Evolutionary conservation across 2,113 vertebrate genomes (phyloP).

Genomic region (Struthidea cinerea): DNA sequence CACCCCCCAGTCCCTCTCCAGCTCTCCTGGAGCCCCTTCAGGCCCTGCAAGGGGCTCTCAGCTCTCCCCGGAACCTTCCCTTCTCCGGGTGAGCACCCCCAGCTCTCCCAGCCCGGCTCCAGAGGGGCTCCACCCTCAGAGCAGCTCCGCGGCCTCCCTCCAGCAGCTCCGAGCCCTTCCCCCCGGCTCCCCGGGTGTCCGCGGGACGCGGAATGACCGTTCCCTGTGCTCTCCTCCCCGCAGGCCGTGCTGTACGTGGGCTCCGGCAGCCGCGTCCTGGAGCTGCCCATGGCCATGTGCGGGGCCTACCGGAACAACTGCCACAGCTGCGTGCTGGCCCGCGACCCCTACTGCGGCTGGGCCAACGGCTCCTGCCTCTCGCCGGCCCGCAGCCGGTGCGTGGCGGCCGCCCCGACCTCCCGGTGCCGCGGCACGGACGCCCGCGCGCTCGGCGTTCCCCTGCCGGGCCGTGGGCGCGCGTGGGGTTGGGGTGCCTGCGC

Average conservation of each 20-base stretch:
- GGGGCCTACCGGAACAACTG: slow-evolving; percentile 61
- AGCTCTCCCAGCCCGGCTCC: background rate
- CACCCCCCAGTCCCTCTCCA: background rate
- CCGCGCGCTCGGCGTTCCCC: accelerated
- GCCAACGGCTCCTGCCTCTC: slow-evolving; percentile 39
- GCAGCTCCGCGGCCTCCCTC: background rate
- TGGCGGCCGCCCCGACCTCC: background rate
- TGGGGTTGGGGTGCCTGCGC: background rate
- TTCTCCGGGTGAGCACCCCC: accelerated
- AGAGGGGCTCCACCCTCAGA: accelerated
- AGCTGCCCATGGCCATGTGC: slow-evolving; percentile 73
- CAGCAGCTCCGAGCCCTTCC: background rate
- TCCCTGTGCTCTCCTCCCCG: background rate
- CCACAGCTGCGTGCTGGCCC: slow-evolving; percentile 71
- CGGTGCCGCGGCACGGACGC: accelerated
- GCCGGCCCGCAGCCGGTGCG: slow-evolving; percentile 27
- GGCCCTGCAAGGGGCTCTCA: accelerated
- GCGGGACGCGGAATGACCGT: accelerated
- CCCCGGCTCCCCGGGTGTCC: accelerated
- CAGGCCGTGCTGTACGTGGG: slow-evolving; percentile 70
- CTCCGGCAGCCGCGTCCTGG: slow-evolving; percentile 55
- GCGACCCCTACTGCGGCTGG: slow-evolving; percentile 76
- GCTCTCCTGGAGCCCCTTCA: background rate
- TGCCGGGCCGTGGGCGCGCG: accelerated
- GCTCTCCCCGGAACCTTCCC: background rate